phyloP scores from a whole-genome alignment of 1,140 invertebrate species.

The Microplitis mediator region DNA sequence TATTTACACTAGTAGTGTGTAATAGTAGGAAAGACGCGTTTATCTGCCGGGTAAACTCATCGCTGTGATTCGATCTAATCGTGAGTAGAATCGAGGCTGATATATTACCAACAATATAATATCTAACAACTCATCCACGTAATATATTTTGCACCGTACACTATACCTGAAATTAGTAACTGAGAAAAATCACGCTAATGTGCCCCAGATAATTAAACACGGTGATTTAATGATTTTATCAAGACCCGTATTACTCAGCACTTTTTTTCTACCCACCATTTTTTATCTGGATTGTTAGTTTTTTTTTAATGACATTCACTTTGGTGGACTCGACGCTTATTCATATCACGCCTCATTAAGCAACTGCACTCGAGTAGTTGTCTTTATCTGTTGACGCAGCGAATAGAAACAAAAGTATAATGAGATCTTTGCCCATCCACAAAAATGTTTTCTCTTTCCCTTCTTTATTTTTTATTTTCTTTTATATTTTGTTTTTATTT shows the following conservation, averaged over 20 bases:
- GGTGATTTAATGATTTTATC: not conserved
- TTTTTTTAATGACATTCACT: slow-evolving; percentile 1
- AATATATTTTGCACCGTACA: too few species aligned
- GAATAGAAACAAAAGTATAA: slow-evolving; percentile 8
- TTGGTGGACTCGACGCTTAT: slow-evolving; percentile 2
- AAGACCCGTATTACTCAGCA: not conserved
- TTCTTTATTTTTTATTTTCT: not conserved
- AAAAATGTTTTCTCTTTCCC: not conserved
- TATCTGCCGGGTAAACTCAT: not conserved
- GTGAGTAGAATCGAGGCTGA: not conserved
- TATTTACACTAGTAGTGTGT: not conserved
- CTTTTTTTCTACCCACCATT: not conserved
- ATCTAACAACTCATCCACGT: not conserved
- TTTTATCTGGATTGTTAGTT: not conserved
- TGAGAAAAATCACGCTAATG: not conserved
- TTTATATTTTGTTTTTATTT: not conserved
- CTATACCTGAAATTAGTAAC: not conserved
- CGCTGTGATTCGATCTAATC: not conserved
- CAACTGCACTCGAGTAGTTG: slow-evolving; percentile 7
- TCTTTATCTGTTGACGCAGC: not conserved
- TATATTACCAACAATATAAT: not conserved
- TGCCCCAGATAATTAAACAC: not conserved
- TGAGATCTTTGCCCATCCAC: not conserved
- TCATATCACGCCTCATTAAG: slow-evolving; percentile 23
- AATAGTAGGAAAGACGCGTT: too few species aligned